Percentiles rank a stretch among this genome's conserved stretches.
Conservation (phyloP, 2,797 vertebrate genomes). For the Kryptopterus vitreolus region DNA sequence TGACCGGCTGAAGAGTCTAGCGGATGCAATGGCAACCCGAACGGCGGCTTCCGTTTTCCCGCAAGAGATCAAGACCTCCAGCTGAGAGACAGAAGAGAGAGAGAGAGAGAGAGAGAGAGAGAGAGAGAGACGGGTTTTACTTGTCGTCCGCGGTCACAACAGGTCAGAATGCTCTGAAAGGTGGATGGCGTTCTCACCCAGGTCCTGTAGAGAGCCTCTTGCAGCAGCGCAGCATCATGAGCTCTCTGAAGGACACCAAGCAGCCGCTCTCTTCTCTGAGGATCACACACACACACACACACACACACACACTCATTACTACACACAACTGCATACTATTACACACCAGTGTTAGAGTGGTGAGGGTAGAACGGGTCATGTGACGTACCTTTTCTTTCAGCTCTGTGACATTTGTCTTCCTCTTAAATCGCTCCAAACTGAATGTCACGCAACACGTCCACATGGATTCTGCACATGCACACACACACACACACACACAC, state of each 20-base stretch:
- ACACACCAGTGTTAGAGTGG: not conserved
- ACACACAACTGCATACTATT: not conserved
- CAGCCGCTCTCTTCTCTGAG: conserved; percentile 83
- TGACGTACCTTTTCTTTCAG: conserved; percentile 82
- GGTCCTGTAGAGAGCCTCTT: conserved; percentile 81
- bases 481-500: no score
- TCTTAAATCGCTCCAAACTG: conserved; percentile 84
- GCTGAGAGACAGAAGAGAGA: conserved; percentile 52
- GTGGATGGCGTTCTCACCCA: conserved; percentile 76
- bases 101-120: not conserved
- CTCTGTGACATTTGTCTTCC: conserved; percentile 85
- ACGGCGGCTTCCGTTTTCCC: conserved; percentile 70
- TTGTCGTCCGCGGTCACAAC: no score
- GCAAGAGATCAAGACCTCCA: conserved; percentile 67
- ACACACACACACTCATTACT: conserved; percentile 39
- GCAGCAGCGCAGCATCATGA: conserved; percentile 76
- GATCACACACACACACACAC: conserved; percentile 15
- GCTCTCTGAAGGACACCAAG: conserved; percentile 77
- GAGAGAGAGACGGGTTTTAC: not conserved
- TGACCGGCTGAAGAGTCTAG: conserved; percentile 72
- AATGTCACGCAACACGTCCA: conserved; percentile 86
- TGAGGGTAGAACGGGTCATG: not conserved
- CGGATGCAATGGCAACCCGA: conserved; percentile 75
- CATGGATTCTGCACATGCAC: conserved; percentile 87
- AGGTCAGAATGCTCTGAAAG: no score